Conservation (phyloP, 2,113 vertebrate genomes). For the Leuciscus idus region DNA sequence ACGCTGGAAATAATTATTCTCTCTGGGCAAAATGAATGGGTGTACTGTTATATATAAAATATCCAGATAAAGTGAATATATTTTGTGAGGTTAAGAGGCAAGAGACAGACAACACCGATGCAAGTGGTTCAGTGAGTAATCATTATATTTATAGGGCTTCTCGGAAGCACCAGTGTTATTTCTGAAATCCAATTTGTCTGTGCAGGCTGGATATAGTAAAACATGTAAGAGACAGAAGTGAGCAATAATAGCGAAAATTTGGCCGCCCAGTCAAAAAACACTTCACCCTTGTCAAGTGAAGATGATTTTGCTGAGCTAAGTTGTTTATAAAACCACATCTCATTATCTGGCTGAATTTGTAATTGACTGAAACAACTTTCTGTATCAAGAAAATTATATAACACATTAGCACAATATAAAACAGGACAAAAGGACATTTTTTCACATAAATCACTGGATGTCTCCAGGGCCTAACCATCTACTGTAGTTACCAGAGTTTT, state of each 20-base stretch:
- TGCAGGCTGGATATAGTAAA: background rate
- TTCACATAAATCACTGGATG: background rate
- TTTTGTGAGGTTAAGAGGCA: conserved; percentile 44
- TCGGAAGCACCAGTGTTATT: background rate
- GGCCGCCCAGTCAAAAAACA: background rate
- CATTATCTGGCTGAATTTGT: background rate
- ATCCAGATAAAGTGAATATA: conserved; percentile 61
- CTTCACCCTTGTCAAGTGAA: conserved; percentile 5
- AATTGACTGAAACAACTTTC: background rate
- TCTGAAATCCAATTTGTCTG: conserved; percentile 9
- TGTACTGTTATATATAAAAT: conserved; percentile 58
- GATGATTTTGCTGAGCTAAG: background rate
- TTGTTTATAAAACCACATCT: conserved; percentile 8
- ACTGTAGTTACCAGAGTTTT: background rate
- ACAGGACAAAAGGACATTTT: background rate
- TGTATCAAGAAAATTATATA: background rate
- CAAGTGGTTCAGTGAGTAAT: conserved; percentile 1
- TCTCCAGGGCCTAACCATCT: background rate
- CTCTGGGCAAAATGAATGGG: conserved; percentile 59
- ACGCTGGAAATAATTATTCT: conserved; percentile 68
- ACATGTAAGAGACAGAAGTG: background rate
- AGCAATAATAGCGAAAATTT: background rate
- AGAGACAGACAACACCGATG: conserved; percentile 21
- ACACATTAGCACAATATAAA: background rate
- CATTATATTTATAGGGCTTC: background rate